phyloP scores from a whole-genome alignment of 2,888 invertebrate genomes.

The Stegophylla sp. region DNA sequence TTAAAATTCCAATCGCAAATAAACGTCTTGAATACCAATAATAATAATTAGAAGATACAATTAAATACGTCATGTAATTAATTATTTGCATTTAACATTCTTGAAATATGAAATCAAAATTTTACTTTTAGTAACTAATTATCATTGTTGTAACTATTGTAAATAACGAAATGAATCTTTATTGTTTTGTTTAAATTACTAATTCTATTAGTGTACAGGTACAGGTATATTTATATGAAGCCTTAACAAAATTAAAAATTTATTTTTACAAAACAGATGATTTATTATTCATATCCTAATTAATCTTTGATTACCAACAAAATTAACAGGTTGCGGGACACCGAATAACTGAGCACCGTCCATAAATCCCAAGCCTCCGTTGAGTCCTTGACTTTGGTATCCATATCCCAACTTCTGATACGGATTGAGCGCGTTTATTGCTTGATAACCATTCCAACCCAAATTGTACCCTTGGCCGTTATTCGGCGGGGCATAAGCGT shows the following conservation, averaged over 20 bases:
- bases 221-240: not conserved
- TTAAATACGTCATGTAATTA: not conserved
- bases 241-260: not conserved
- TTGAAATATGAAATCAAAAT: slow-evolving; percentile 38
- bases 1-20: too few species aligned
- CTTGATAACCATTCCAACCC: slow-evolving; percentile 15
- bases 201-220: not conserved
- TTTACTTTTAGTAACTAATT: not conserved
- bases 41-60: not conserved
- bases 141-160: not conserved
- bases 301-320: slow-evolving; percentile 16
- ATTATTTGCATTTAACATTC: slow-evolving; percentile 21
- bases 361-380: slow-evolving; percentile 9
- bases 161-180: not conserved
- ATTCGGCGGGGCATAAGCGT: not conserved
- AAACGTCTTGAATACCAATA: too few species aligned
- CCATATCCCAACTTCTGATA: slow-evolving; percentile 32
- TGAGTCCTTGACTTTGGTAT: not conserved
- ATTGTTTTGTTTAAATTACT: not conserved
- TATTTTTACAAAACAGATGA: not conserved
- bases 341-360: slow-evolving; percentile 11
- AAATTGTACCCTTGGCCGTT: not conserved
- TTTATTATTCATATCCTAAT: slow-evolving; percentile 2
- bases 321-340: slow-evolving; percentile 22
- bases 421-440: slow-evolving; percentile 16